Percentiles rank a stretch among this genome's conserved stretches.
Evolutionary conservation across 2,888 invertebrate genomes (phyloP).

Genomic region (Tortricodes alternella): DNA sequence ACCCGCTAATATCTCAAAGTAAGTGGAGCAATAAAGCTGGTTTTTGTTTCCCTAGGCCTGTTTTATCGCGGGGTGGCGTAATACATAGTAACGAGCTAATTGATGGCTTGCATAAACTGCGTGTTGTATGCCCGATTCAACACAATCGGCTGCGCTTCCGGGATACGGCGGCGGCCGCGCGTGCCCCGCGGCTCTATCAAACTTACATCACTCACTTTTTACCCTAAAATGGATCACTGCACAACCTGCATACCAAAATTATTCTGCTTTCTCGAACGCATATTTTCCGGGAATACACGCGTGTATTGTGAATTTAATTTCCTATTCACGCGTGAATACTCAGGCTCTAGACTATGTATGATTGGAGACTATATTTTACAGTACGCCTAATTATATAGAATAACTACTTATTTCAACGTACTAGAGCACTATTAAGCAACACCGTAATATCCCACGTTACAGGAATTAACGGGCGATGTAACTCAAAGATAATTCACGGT

Average conservation of each 20-base stretch:
- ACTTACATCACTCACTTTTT: conserved; percentile 39
- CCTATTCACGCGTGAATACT: conserved; percentile 1
- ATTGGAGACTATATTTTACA: background rate
- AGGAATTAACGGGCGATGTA: conserved; percentile 39
- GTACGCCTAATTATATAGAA: background rate
- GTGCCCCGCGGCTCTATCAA: conserved; percentile 36
- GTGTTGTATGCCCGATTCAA: conserved; percentile 53
- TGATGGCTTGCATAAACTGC: conserved; percentile 75
- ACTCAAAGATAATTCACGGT: conserved; percentile 41
- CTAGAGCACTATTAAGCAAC: conserved; percentile 29
- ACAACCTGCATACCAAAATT: conserved; percentile 7
- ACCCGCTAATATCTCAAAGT: conserved; percentile 47
- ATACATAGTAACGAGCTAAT: conserved; percentile 72
- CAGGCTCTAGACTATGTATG: background rate
- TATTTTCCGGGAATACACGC: conserved; percentile 7
- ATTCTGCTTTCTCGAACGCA: conserved; percentile 8
- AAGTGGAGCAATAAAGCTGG: conserved; percentile 56
- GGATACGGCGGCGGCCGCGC: conserved; percentile 56
- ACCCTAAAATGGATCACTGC: conserved; percentile 6
- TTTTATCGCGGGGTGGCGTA: conserved; percentile 56
- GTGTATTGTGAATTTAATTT: background rate
- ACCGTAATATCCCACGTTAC: conserved; percentile 33
- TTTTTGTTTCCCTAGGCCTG: conserved; percentile 57
- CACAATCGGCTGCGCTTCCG: conserved; percentile 63
- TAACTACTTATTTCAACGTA: background rate